Evolutionary conservation across 2,888 invertebrate species (phyloP).

Genomic region (Dryocosmus kuriphilus): DNA sequence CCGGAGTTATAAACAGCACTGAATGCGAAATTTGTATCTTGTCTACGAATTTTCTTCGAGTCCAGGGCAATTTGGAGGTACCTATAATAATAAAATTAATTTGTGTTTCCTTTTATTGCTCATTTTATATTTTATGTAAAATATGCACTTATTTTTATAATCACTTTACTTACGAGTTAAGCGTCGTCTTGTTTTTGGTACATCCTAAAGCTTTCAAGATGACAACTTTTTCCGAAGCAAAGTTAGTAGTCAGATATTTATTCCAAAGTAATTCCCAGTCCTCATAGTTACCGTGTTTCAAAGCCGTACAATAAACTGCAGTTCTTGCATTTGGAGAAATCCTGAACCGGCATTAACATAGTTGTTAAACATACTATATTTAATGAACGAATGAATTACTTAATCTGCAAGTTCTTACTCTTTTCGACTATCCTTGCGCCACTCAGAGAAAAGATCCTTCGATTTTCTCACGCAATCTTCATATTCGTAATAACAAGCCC

Average conservation of each 20-base stretch:
- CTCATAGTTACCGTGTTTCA: slow-evolving; percentile 82
- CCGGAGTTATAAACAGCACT: slow-evolving; percentile 71
- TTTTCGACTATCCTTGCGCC: not conserved
- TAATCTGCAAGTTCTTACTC: too few species aligned
- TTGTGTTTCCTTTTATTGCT: not conserved
- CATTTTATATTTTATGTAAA: slow-evolving; percentile 28
- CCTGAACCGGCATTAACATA: slow-evolving; percentile 74
- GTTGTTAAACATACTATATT: too few species aligned
- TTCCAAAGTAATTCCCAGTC: slow-evolving; percentile 87
- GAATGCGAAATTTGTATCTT: slow-evolving; percentile 74
- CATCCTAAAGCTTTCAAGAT: slow-evolving; percentile 82
- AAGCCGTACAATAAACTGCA: slow-evolving; percentile 83
- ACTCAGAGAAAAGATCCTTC: slow-evolving; percentile 21
- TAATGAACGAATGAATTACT: too few species aligned
- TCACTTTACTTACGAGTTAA: slow-evolving; percentile 71
- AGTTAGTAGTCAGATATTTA: slow-evolving; percentile 80
- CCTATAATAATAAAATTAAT: slow-evolving; percentile 45
- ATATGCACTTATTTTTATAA: not conserved
- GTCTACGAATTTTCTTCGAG: slow-evolving; percentile 66
- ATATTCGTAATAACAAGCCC: slow-evolving; percentile 81
- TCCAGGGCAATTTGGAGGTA: slow-evolving; percentile 54
- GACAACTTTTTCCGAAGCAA: slow-evolving; percentile 81
- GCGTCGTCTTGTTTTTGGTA: slow-evolving; percentile 76
- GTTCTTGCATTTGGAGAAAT: slow-evolving; percentile 83
- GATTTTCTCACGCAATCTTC: slow-evolving; percentile 79